Evolutionary conservation across 2,797 vertebrate species (phyloP).

Genomic region (Scyliorhinus canicula): DNA sequence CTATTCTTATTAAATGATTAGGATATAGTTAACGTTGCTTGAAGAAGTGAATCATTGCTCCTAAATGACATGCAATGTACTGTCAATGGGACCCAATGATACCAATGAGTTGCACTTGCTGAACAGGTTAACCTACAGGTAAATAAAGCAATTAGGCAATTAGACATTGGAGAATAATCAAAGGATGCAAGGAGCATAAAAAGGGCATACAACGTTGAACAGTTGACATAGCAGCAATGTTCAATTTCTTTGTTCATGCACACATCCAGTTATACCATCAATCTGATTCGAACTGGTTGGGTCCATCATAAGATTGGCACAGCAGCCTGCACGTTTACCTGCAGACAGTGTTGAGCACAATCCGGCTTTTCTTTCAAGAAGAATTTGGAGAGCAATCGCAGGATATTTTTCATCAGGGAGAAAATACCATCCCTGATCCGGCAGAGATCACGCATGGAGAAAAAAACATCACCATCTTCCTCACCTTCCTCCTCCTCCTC

Average conservation of each 20-base stretch:
- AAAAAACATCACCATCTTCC: constrained; percentile 58
- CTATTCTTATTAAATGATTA: neutral
- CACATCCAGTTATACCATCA: neutral
- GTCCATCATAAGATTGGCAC: neutral
- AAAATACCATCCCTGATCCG: constrained; percentile 65
- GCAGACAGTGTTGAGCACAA: constrained; percentile 62
- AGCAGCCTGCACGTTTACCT: constrained; percentile 58
- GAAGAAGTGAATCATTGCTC: neutral
- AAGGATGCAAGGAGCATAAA: neutral
- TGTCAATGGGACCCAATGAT: neutral
- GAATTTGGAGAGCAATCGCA: constrained; percentile 72
- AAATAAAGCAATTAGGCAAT: neutral
- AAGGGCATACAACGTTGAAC: neutral
- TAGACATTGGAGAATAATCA: neutral
- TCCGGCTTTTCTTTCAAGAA: constrained; percentile 73
- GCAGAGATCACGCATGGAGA: constrained; percentile 67
- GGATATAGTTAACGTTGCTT: neutral
- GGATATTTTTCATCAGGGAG: constrained; percentile 67
- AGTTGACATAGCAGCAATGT: neutral
- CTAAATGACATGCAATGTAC: neutral
- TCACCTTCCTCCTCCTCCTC: constrained; percentile 62
- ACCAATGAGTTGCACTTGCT: neutral
- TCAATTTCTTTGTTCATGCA: neutral
- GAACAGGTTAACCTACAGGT: neutral
- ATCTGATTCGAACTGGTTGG: neutral